Base-by-base conservation (phyloP, 2,113 vertebrate genomes). In the Cathartes aura region DNA sequence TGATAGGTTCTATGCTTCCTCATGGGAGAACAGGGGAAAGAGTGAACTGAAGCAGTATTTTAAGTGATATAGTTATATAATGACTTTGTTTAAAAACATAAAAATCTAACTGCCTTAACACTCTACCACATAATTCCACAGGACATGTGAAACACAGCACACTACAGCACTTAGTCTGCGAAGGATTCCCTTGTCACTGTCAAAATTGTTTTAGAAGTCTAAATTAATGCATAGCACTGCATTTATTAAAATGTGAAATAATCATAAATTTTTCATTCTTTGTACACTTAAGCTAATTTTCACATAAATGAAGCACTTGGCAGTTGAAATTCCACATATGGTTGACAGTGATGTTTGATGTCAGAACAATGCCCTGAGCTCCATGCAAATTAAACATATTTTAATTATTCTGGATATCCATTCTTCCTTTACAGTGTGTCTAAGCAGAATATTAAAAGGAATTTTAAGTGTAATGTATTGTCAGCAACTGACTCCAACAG, bases 261-360 rank as follows among this genome's bases (percentile, higher is more conserved):
- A 99, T 99, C 98, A 99, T 99, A 99, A 99, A 99, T 99, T 99
- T 99, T 99, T 99, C 98, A 99, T 99, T 99, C 98, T 99, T 98
- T 97, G 98, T 98, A 98, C 98, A 98, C 98, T 99, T 99, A 98
- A 98, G 98, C 98, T 99, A 99, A 99, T 99, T 99, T 99, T 97
- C 98, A 98, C 98, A 98, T 98, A 99, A 99, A 99, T 98, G 98
- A 99, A 98, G 98, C 98, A 98, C 98, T 98, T 99, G 98, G 98
- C 98, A 97, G 98, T 93, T 98, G 98, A 98, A 98, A 98, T 98
- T 97, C 97, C 97, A 96, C 98, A 97, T 98, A 98, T 98, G 97
- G 97, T 96, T 98, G 98, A 98, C 99, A 98, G 98, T 98, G 98
- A 99, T 98, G 98, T 98, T 98, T 98, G 98, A 98, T 99, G 99